Evolutionary conservation across 2,888 invertebrate species (phyloP).

Genomic region (Hirtodrosophila cameraria): DNA sequence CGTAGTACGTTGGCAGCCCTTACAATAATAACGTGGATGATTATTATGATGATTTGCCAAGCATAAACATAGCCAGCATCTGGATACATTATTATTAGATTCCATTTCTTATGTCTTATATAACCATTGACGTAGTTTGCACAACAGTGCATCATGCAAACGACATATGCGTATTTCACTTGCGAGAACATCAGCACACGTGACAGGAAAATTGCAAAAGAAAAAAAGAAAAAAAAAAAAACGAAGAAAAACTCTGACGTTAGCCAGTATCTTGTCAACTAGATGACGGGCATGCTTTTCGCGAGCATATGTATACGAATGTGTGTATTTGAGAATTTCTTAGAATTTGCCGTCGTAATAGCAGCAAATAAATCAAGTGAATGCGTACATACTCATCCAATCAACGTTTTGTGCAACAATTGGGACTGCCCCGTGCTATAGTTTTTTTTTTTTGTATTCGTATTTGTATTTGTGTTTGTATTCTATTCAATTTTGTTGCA

Average conservation of each 20-base stretch:
- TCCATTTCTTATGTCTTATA: background rate
- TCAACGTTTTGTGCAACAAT: no score
- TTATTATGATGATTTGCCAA: background rate
- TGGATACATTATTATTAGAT: background rate
- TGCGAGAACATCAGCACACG: background rate
- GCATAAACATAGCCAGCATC: background rate
- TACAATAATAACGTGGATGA: no score
- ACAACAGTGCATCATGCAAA: conserved; percentile 11
- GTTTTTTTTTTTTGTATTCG: no score
- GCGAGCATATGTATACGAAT: no score
- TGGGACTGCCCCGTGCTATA: conserved; percentile 1
- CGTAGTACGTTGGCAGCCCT: background rate
- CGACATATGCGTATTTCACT: background rate
- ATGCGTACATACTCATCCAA: no score
- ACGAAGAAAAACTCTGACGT: background rate
- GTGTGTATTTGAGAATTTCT: background rate
- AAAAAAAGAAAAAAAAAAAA: background rate
- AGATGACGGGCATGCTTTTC: background rate
- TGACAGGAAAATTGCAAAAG: background rate
- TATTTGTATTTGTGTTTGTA: conserved; percentile 14
- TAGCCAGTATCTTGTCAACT: background rate
- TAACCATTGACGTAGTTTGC: conserved; percentile 9
- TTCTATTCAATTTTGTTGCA: conserved; percentile 43
- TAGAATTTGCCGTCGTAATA: no score
- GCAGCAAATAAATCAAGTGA: no score